A percentile compares a stretch with the other conserved stretches of the same genome.
phyloP scores from a whole-genome alignment of 2,888 invertebrate genomes.

The Ochropleura plecta region DNA sequence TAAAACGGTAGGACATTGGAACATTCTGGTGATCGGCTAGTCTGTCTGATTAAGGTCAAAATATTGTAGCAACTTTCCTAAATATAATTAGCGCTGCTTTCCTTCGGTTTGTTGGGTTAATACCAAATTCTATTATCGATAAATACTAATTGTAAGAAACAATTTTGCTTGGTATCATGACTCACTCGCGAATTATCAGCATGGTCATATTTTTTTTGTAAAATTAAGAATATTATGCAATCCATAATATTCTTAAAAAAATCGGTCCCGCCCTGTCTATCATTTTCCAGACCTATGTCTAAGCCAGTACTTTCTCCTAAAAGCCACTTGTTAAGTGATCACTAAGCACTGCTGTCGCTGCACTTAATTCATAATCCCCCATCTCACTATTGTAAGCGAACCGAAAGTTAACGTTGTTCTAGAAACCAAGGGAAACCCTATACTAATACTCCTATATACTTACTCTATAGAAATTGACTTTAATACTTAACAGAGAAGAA shows the following conservation, averaged over 20 bases:
- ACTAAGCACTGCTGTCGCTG: neutral
- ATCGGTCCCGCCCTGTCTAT: neutral
- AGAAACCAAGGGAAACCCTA: neutral
- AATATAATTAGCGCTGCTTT: neutral
- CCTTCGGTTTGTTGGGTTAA: too few relatives aligned
- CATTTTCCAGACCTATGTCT: neutral
- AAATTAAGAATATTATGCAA: too few relatives aligned
- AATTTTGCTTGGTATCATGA: too few relatives aligned
- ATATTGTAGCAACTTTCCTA: neutral
- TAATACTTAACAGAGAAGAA: conserved; percentile 19
- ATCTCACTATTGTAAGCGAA: neutral
- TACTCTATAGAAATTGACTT: neutral
- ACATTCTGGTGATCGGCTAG: neutral
- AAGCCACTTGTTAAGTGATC: neutral
- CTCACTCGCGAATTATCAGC: too few relatives aligned
- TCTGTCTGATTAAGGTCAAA: too few relatives aligned
- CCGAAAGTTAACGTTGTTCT: neutral
- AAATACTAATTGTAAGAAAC: too few relatives aligned
- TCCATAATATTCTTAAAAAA: too few relatives aligned
- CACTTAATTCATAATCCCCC: neutral
- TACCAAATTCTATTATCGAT: too few relatives aligned
- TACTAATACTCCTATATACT: neutral
- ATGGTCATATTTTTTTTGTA: too few relatives aligned
- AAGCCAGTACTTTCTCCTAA: neutral
- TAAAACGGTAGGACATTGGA: neutral